Evolutionary conservation across 2,888 invertebrate species (phyloP), one percentile per base, ranked within the genome.

Genomic region (Campaea margaritaria): DNA sequence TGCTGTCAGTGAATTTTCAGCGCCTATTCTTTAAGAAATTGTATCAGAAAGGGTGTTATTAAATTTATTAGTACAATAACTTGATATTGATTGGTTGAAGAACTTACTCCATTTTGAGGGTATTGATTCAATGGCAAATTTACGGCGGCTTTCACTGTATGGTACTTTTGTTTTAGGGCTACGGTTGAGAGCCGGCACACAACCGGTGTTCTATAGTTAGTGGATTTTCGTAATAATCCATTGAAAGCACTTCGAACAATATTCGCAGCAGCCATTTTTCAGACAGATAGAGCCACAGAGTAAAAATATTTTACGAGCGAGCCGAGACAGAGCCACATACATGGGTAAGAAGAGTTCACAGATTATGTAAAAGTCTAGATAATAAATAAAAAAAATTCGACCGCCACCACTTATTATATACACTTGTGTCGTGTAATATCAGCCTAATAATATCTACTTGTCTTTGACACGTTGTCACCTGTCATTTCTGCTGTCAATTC

Each of bases 251-350:
- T 89, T 80, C 92, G 91, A 70, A 85, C 83, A 73, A 93, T 76
- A 82, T 83, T 89, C 64, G 79, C 84, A 70, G 91, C 91, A 86
- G 93, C 92, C 93, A 93, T 93, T 89, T 86, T 89, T 79, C 72
- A 70, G 76, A 77, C 76, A 21, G 21, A n/a, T 5, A 21, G 21
- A 3, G 21, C 21, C 21, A 21, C 21, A 21, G 21, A 21, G n/a
- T n/a, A n/a, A n/a, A n/a, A n/a, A n/a, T n/a, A n/a, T n/a, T n/a
- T n/a, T n/a, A n/a, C n/a, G n/a, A n/a, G n/a, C n/a, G n/a, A n/a
- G n/a, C n/a, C n/a, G n/a, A 21, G 21, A n/a, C 21, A 21, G 21
- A 3, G 21, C 21, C 21, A 21, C 21, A 21, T n/a, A n/a, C n/a
- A n/a, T n/a, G n/a, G n/a, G n/a, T n/a, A n/a, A n/a, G 21, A 21